phyloP scores from a whole-genome alignment of 2,797 vertebrate genomes.

The Hapalemur alaotrensis region DNA sequence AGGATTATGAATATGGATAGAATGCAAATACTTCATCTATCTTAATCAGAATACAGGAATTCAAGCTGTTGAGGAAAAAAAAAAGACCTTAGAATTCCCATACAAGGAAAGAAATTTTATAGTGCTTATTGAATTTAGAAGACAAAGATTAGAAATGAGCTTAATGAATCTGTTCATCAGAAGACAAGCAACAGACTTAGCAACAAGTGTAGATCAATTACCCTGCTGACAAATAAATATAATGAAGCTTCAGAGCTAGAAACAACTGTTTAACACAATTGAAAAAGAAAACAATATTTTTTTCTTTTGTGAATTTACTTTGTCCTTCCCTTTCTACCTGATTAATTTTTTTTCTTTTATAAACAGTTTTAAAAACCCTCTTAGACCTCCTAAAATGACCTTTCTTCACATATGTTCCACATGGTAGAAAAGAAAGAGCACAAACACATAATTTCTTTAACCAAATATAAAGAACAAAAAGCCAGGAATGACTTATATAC shows the following conservation, averaged over 20 bases:
- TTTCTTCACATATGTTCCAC: neutral
- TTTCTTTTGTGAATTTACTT: neutral
- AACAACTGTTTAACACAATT: conserved; percentile 33
- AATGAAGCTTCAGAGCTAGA: conserved; percentile 57
- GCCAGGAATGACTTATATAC: neutral
- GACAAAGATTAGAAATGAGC: conserved; percentile 66
- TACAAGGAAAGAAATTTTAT: conserved; percentile 80
- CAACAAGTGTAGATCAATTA: conserved; percentile 72
- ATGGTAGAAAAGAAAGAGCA: neutral
- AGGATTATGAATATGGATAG: conserved; percentile 89
- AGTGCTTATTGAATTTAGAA: conserved; percentile 73
- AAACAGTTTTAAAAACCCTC: neutral
- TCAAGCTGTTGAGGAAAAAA: conserved; percentile 81
- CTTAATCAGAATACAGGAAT: conserved; percentile 88
- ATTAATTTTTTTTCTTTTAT: neutral
- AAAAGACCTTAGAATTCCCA: conserved; percentile 72
- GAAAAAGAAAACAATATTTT: neutral
- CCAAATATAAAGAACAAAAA: conserved; percentile 36
- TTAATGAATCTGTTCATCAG: conserved; percentile 69
- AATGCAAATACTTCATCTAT: conserved; percentile 88
- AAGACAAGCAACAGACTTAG: conserved; percentile 61
- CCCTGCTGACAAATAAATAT: conserved; percentile 69
- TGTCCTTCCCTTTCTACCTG: neutral
- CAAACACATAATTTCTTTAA: neutral
- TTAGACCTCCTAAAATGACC: neutral